Conservation (phyloP, 2,113 vertebrate genomes). For the Etheostoma spectabile region DNA sequence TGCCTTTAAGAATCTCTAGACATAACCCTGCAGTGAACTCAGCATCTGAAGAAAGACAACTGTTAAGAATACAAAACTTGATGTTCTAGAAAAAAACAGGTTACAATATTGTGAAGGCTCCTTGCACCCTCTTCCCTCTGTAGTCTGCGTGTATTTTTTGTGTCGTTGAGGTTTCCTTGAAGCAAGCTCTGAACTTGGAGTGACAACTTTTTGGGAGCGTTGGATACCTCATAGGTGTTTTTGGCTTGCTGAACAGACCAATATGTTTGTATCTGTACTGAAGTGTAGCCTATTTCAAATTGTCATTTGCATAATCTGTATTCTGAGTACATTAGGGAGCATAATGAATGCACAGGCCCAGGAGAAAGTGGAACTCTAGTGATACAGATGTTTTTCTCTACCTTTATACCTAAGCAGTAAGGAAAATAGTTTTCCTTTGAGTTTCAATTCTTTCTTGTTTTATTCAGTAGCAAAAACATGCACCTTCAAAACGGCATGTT, state of each 20-base stretch:
- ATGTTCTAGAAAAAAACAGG: background rate
- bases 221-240: slow-evolving; percentile 2
- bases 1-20: background rate
- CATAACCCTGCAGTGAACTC: accelerated
- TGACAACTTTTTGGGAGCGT: background rate
- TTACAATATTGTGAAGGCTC: slow-evolving; percentile 14
- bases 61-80: background rate
- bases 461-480: slow-evolving; percentile 4
- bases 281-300: background rate
- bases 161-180: slow-evolving; percentile 26
- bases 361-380: background rate
- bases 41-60: background rate
- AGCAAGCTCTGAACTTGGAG: slow-evolving; percentile 15
- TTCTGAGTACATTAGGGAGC: background rate
- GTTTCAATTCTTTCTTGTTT: background rate
- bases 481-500: background rate
- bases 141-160: background rate
- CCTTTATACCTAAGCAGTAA: background rate
- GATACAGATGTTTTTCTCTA: background rate
- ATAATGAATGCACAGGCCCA: background rate
- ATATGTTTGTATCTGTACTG: background rate
- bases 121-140: background rate
- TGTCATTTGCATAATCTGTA: background rate
- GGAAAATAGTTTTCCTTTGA: background rate
- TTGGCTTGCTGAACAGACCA: slow-evolving; percentile 19